These are phyloP conservation scores for Platalea minor DNA, from an alignment of 2,797 vertebrate species.

Conservation along the genomic window DNA sequence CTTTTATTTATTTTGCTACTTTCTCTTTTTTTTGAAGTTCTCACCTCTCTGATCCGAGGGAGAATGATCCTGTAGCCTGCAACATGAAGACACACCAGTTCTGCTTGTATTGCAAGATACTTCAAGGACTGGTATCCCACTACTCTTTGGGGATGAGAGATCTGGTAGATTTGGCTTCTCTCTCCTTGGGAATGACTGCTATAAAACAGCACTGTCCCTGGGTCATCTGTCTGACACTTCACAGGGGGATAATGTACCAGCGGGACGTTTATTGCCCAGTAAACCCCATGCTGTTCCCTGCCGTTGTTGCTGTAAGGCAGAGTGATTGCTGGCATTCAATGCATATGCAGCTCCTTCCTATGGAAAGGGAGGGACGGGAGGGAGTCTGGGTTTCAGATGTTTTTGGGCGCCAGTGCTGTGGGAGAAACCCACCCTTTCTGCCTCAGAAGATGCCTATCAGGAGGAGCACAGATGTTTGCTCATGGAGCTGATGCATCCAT, in stretches of 20 bases:
- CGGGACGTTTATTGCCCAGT: background rate
- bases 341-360: background rate
- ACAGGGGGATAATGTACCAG: background rate
- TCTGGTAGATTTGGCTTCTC: background rate
- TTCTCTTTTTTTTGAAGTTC: background rate
- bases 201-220: background rate
- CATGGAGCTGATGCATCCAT: background rate
- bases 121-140: background rate
- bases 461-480: background rate
- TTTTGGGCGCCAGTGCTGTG: background rate
- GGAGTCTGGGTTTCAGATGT: background rate
- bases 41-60: background rate
- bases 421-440: background rate
- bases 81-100: background rate
- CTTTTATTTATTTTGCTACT: background rate
- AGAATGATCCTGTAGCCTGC: background rate
- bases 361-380: background rate
- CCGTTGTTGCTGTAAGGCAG: background rate
- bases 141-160: background rate
- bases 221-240: background rate
- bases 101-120: background rate
- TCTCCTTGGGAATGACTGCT: background rate
- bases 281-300: constrained; percentile 5
- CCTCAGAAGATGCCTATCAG: background rate
- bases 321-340: background rate